phyloP scores from a whole-genome alignment of 1,140 invertebrate genomes.

The Manduca sexta region DNA sequence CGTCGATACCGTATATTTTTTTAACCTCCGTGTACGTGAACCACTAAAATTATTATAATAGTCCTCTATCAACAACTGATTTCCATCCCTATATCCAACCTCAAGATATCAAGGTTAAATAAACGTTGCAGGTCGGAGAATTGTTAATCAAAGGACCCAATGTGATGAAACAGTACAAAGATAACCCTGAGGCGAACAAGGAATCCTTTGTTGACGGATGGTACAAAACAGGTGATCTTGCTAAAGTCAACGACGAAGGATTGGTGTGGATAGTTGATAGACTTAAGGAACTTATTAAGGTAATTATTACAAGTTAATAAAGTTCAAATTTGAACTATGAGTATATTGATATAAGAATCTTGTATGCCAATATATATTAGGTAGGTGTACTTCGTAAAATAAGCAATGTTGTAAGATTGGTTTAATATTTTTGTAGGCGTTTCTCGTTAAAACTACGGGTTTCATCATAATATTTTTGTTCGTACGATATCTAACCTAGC shows the following conservation, averaged over 20 bases:
- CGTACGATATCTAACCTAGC: too few relatives aligned
- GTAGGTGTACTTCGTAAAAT: too few relatives aligned
- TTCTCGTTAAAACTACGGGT: too few relatives aligned
- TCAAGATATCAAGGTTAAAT: slow-evolving; percentile 3
- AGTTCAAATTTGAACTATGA: background rate
- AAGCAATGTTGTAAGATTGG: too few relatives aligned
- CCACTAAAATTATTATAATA: too few relatives aligned
- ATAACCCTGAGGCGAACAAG: slow-evolving; percentile 82
- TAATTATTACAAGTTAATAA: slow-evolving; percentile 19
- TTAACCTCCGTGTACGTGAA: too few relatives aligned
- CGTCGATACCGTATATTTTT: too few relatives aligned
- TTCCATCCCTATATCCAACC: background rate
- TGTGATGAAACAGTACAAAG: slow-evolving; percentile 84
- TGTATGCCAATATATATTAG: too few relatives aligned
- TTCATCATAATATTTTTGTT: too few relatives aligned
- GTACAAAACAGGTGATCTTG: slow-evolving; percentile 88
- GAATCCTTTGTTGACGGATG: slow-evolving; percentile 81
- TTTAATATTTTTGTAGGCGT: too few relatives aligned
- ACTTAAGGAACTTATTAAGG: slow-evolving; percentile 92
- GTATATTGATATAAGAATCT: background rate
- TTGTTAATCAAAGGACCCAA: slow-evolving; percentile 80
- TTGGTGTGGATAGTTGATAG: slow-evolving; percentile 85
- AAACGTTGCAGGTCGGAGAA: slow-evolving; percentile 76
- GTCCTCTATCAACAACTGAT: too few relatives aligned
- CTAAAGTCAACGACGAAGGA: slow-evolving; percentile 79